Base-by-base conservation (phyloP, 2,888 invertebrate species). In the Polyploca ridens region DNA sequence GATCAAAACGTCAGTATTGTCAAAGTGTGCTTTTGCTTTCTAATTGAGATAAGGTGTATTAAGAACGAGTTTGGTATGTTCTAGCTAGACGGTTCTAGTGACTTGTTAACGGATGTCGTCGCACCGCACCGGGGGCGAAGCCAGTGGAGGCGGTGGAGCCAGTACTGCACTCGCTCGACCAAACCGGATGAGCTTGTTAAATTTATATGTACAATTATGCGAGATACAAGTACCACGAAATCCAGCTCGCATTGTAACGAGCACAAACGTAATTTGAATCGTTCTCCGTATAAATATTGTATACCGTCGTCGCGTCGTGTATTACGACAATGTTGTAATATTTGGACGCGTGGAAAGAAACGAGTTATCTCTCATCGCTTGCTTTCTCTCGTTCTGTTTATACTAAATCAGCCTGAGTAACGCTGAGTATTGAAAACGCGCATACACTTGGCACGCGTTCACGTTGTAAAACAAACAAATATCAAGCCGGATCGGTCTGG, bases 381-480 rank as follows among this genome's bases (percentile, higher is more conserved):
- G 73, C 78, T 79, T 79, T 85, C 80, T 76, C 72, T 69, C 70
- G 66, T 65, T 66, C 74, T 84, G 84, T 84, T 84, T 85, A 86
- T 81, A 81, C 78, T 87, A 86, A 88, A 87, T 84, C 82, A 78
- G 70, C 74, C 71, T 76, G 78, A 77, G 77, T 79, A 80, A 80
- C 74, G 77, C 74, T 66, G 78, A 81, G 76, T 80, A 84, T 84
- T 82, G 82, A 85, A 84, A 89, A 86, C 84, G 79, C 80, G 81
- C 79, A 84, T 81, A 84, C 87, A 86, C 87, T 93, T 90, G 90
- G 91, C 90, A 88, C 88, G 87, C 85, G 86, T 81, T 83, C 79
- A 76, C 69, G 83, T 78, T 83, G 76, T 87, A 87, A 89, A 85
- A 87, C 89, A 90, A 90, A 90, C 87, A 90, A 89, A 90, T 89